Percentiles rank a stretch among this genome's conserved stretches.
Conservation (phyloP, 30 jellyfish, hydroid and myxozoan genomes). For the Phacellophora camtschatica region DNA sequence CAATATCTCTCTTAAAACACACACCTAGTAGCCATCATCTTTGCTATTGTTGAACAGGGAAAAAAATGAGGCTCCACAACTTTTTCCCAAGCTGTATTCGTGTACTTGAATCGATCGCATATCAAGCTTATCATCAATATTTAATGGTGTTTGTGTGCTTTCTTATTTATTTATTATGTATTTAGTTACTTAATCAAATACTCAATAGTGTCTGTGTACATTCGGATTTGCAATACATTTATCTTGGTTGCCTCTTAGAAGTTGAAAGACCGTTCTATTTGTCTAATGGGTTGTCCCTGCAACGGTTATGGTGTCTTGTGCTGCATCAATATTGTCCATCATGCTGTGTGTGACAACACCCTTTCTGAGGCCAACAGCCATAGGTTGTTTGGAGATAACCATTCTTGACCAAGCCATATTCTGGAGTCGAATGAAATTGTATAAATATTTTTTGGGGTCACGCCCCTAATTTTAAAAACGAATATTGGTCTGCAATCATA, state of each 20-base stretch:
- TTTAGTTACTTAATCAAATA: too few species aligned
- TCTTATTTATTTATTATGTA: too few species aligned
- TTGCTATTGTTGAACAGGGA: not conserved
- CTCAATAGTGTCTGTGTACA: too few species aligned
- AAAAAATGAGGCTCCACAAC: not conserved
- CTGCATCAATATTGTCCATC: conserved; percentile 25
- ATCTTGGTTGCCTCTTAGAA: not conserved
- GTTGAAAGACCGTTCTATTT: conserved; percentile 37
- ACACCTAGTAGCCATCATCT: not conserved
- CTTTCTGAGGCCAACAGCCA: not conserved
- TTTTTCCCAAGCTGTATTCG: not conserved
- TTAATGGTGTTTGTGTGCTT: not conserved
- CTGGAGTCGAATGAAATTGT: conserved; percentile 19
- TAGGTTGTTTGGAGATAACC: not conserved
- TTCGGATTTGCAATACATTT: not conserved
- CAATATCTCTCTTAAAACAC: conserved; percentile 30
- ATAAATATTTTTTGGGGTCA: conserved; percentile 18
- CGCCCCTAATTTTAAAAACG: too few species aligned
- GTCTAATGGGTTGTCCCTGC: conserved; percentile 41
- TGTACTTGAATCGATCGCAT: not conserved
- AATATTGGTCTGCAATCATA: not conserved
- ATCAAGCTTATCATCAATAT: not conserved
- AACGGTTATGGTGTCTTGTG: conserved; percentile 36
- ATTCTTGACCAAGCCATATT: conserved; percentile 25
- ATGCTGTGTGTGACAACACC: conserved; percentile 25